These are phyloP conservation scores for Heliconius cydno DNA, from an alignment of 2,888 invertebrate genomes.

Conservation along the genomic window DNA sequence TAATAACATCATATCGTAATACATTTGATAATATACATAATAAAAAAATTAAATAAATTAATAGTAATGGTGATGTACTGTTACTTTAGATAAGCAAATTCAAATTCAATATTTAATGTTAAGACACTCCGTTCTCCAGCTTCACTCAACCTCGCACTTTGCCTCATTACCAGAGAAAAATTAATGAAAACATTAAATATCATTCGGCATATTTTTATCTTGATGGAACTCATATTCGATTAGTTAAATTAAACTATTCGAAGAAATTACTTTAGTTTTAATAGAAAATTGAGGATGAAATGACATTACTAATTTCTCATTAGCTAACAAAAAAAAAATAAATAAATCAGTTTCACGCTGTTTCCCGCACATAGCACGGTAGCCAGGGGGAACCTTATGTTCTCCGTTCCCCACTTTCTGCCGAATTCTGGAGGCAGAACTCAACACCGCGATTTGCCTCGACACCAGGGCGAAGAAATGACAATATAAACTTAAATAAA, in stretches of 20 bases:
- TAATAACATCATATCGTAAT: neutral
- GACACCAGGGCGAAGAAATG: too few relatives aligned
- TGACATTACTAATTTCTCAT: neutral
- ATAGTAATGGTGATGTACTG: neutral
- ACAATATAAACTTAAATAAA: too few relatives aligned
- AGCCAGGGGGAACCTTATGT: too few relatives aligned
- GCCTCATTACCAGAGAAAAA: neutral
- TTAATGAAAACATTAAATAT: too few relatives aligned
- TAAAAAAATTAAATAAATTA: neutral
- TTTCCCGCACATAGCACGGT: too few relatives aligned
- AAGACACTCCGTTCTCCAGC: too few relatives aligned
- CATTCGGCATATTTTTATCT: neutral
- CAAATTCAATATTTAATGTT: too few relatives aligned
- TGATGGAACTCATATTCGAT: neutral
- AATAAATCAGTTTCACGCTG: too few relatives aligned
- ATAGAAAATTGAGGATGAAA: neutral
- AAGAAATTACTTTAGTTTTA: neutral
- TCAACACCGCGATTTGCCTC: too few relatives aligned
- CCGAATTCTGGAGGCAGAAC: too few relatives aligned
- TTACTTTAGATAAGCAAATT: too few relatives aligned
- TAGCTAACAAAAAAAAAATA: neutral
- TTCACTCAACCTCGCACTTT: neutral
- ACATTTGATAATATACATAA: neutral
- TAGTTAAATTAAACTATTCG: neutral
- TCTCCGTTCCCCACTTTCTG: too few relatives aligned